These are phyloP conservation scores for Neodiprion virginianus DNA, from an alignment of 1,140 invertebrate genomes.

Conservation along the genomic window DNA sequence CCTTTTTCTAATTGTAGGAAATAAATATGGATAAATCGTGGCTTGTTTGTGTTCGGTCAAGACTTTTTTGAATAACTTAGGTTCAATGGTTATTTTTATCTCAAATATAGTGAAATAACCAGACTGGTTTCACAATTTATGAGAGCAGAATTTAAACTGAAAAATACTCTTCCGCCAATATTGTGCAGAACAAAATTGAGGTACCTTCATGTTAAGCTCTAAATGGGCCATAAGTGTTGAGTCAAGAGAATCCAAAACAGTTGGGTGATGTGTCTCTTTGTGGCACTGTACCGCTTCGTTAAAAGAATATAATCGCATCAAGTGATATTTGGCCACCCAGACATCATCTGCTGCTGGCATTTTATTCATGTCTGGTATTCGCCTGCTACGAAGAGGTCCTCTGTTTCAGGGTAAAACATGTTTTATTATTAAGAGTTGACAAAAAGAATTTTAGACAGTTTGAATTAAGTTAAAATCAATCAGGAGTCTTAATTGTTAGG, in stretches of 20 bases:
- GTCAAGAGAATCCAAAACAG: conserved; percentile 75
- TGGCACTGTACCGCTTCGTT: conserved; percentile 76
- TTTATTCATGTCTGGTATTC: conserved; percentile 66
- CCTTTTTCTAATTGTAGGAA: too few species aligned
- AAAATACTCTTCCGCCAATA: neutral
- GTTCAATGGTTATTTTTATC: too few species aligned
- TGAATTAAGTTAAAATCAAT: too few species aligned
- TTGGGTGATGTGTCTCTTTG: conserved; percentile 78
- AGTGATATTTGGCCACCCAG: conserved; percentile 67
- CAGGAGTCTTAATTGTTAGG: neutral
- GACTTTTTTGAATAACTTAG: too few species aligned
- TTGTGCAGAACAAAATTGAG: neutral
- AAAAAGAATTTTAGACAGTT: neutral
- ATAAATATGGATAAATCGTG: too few species aligned
- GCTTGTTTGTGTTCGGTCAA: too few species aligned
- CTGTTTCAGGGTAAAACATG: conserved; percentile 29
- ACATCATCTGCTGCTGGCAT: conserved; percentile 71
- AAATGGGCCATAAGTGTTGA: conserved; percentile 69
- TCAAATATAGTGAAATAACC: too few species aligned
- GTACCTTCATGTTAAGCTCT: conserved; percentile 76
- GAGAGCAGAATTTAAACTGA: neutral
- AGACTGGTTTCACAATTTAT: neutral
- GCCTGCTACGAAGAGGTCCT: conserved; percentile 21
- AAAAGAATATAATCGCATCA: conserved; percentile 70
- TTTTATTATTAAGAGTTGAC: conserved; percentile 16